phyloP scores from a whole-genome alignment of 1,140 invertebrate species.

The Pararge aegeria region DNA sequence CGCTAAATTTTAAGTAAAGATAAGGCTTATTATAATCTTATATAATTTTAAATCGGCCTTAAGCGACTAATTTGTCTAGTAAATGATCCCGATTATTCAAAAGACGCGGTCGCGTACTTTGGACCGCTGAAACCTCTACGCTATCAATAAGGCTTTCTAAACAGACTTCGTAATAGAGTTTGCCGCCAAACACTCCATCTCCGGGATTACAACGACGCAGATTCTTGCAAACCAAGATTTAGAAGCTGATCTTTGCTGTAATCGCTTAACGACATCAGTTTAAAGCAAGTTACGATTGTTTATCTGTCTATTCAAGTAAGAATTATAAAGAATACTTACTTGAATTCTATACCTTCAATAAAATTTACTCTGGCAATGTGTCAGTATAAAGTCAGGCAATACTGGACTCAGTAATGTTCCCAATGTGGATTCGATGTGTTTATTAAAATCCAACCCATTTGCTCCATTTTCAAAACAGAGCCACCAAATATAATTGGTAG shows the following conservation, averaged over 20 bases:
- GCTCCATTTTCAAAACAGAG: too few relatives aligned
- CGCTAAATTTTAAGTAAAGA: too few relatives aligned
- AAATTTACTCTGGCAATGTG: too few relatives aligned
- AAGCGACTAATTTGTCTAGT: constrained; percentile 29
- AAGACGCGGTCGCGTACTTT: constrained; percentile 29
- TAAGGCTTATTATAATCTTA: too few relatives aligned
- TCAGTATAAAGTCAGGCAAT: too few relatives aligned
- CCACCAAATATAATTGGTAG: too few relatives aligned
- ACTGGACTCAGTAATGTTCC: too few relatives aligned
- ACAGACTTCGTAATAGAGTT: constrained; percentile 42
- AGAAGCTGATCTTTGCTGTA: constrained; percentile 62
- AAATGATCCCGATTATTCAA: constrained; percentile 29
- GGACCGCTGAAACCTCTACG: constrained; percentile 36
- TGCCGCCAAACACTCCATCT: constrained; percentile 57
- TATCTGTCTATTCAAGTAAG: background rate
- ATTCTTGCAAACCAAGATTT: constrained; percentile 59
- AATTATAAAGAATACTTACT: too few relatives aligned
- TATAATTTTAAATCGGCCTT: constrained; percentile 22
- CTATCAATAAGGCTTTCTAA: constrained; percentile 67
- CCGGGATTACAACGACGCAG: constrained; percentile 56
- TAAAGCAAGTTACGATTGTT: constrained; percentile 33
- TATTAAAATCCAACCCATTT: too few relatives aligned
- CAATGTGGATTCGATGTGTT: too few relatives aligned
- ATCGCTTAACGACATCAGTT: constrained; percentile 41
- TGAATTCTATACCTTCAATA: too few relatives aligned